Evolutionary conservation across 2,888 invertebrate species (phyloP), one percentile per base, ranked within the genome.

Genomic region (Onthophagus sagittarius): DNA sequence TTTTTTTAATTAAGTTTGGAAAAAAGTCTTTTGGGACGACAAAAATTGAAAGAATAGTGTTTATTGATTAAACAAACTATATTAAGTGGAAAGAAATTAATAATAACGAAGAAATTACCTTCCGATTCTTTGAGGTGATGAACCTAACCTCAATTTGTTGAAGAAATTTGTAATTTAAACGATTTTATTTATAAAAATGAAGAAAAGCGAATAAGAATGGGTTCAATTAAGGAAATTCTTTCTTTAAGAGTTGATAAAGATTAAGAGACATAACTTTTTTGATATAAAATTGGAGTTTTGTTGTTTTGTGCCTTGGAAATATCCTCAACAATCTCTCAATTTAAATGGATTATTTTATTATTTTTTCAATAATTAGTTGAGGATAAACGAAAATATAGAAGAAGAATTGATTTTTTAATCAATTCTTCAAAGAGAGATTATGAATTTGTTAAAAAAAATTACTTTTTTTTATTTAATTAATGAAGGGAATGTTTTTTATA

Each of bases 231-330:
- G 15, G 64, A 74, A 14, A 71, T 73, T 11, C 79, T 80, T 31
- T 83, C 83, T 2, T 73, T 82, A 72, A 76, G 83, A 64, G 77
- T 73, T 31, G 62, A 71, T 3, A 62, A 85, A 62, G 84, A 86
- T 62, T 83, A 88, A 7, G 85, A 86, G 64, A 89, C 88, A 78
- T 88, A 88, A 80, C 84, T 87, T 0, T 86, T 83, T 13, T n/a
- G 79, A 86, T 78, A 87, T 89, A 0, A 88, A 89, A 2, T 85
- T 85, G 14, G 86, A 87, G 77, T 85, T 89, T 82, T 88, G 88
- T 78, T 86, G 83, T 62, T 84, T 82, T 74, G 87, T 89, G 71
- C 82, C 81, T 89, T 65, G 86, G 88, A 0, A 83, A 82, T 15
- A 81, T 88, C 39, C 86, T 90, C 62, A 83, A 86, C 62, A 85